Evolutionary conservation across 1,140 invertebrate genomes (phyloP), one percentile per base, ranked within the genome.

Genomic region (Galleria mellonella): DNA sequence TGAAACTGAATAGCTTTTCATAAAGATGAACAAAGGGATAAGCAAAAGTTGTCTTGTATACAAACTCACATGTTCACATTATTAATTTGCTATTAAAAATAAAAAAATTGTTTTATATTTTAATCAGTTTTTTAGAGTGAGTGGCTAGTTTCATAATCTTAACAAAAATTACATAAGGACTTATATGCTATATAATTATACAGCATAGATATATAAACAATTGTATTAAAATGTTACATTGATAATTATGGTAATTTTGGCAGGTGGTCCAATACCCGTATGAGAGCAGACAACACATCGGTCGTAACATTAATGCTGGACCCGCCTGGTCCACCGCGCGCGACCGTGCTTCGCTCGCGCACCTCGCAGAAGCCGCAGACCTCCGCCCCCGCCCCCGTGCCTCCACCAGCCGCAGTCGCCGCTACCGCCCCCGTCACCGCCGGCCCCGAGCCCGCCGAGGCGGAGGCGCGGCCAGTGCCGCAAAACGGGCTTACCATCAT

Each of bases 261-360:
- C 55, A 90, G 91, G 47, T 95, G 95, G 90, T 91, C 89, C 9
- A 89, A 86, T 27, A 93, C 92, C 5, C 90, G 93, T 66, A 91
- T 98, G 88, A 89, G 96, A 27, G 96, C 97, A 7, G 97, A 99
- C 83, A 99, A 99, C 77, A 98, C 96, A 2, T 97, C 94, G 42
- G 96, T 96, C 32, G 94, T 98, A 4, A 97, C 96, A 28, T 87
- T 98, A 12, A 94, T 98, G 90, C 87, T 98, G 38, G 96, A 98
- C 83, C 96, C 96, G 45, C 94, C 95, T 4, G 95, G 94, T 3
- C 92, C 93, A n/a, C 92, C 94, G 10, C 85, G 90, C 43, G 88
- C 88, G 7, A 89, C 92, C 61, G 91, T 92, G n/a, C 56, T 89
- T 32, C 81, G 84, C 15, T 84, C 84, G 1, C 63, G 83, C 29